Evolutionary conservation across 2,113 vertebrate genomes (phyloP), one percentile per base, ranked within the genome.

Genomic region (human (Homo sapiens)): DNA sequence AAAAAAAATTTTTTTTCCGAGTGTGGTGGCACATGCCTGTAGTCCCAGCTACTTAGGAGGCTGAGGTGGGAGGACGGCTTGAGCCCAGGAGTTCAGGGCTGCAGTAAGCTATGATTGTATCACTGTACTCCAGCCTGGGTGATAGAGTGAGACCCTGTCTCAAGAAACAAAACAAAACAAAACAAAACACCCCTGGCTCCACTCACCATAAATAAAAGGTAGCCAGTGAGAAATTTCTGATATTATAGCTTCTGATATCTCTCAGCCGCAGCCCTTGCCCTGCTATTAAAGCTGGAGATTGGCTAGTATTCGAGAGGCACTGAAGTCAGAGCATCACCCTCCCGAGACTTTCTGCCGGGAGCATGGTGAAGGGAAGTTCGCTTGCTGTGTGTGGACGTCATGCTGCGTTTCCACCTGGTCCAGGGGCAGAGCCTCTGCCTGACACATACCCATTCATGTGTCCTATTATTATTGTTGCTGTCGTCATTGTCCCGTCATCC

Each of bases 401-500:
- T 4, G 52, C 27, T 27, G 27, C 2, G 12, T 64, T 64, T 30
- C 27, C 61, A 30, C 43, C 40, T 76, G 73, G 40, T 76, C 25
- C 73, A 13, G 40, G 10, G 23, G 43, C 13, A 35, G 55, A 7
- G 35, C 30, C 4, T 68, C 30, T 35, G 32, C 22, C 70, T 8
- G 50, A 68, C 35, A 10, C 23, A 6, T 17, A 14, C 30, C 55
- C 43, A 5, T 32, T 81, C 61, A 6, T 52, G 6, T 76, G 25
- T 12, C 66, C 40, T 0, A 0, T 9, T 27, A 11, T 6, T 11
- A 0, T 48, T 57, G 30, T 23, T 23, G 38, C 32, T 17, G 25
- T 14, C 30, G 38, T 32, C 40, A 12, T 4, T 3, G 38, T 43
- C 20, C 64, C 8, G 9, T 11, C 27, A 5, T 25, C 5, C 13